Evolutionary conservation across 1,140 invertebrate species (phyloP).

Genomic region (Penaeus japonicus): DNA sequence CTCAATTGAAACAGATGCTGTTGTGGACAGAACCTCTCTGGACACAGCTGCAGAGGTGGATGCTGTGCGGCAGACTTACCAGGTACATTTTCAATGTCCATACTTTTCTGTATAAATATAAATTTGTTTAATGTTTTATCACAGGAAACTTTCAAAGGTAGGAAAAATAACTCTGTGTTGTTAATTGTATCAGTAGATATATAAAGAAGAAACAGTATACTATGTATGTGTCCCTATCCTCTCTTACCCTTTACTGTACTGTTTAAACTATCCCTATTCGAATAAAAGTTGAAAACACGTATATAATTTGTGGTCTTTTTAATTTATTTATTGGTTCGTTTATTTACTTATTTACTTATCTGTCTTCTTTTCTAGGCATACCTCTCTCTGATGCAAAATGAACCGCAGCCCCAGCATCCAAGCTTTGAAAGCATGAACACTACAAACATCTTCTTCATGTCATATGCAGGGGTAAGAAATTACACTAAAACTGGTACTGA

Average conservation of each 20-base stretch:
- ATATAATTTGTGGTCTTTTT: too few relatives aligned
- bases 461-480: constrained; percentile 57
- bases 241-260: too few relatives aligned
- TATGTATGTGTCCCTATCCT: too few relatives aligned
- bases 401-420: constrained; percentile 52
- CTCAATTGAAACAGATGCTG: constrained; percentile 37
- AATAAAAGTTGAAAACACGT: too few relatives aligned
- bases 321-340: not conserved
- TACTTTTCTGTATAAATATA: not conserved
- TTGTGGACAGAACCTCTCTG: constrained; percentile 34
- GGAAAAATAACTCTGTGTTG: too few relatives aligned
- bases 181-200: too few relatives aligned
- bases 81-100: not conserved
- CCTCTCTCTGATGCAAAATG: constrained; percentile 43
- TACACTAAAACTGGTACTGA: too few relatives aligned
- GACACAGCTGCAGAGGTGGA: constrained; percentile 54
- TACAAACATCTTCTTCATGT: constrained; percentile 58
- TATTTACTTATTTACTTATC: not conserved
- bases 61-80: constrained; percentile 44
- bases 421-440: constrained; percentile 58
- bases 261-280: too few relatives aligned
- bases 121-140: not conserved
- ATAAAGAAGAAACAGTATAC: too few relatives aligned
- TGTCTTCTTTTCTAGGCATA: constrained; percentile 33
- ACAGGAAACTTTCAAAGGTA: not conserved